Evolutionary conservation across 2,113 vertebrate species (phyloP).

Genomic region (Pseudonaja textilis): DNA sequence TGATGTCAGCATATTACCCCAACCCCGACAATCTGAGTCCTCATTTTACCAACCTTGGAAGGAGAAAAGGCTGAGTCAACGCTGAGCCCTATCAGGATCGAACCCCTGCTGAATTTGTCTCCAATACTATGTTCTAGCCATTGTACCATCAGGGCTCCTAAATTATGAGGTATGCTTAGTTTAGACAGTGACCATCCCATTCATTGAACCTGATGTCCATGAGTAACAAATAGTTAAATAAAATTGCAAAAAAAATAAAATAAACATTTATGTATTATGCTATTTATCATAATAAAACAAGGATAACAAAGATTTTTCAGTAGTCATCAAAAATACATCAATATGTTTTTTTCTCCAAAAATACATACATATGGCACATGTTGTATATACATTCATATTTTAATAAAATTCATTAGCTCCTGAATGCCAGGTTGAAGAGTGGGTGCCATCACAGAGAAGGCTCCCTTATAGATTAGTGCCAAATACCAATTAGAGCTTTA

Average conservation of each 20-base stretch:
- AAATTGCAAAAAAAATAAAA: neutral
- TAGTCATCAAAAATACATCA: neutral
- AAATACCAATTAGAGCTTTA: neutral
- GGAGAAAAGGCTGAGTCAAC: neutral
- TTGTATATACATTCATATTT: neutral
- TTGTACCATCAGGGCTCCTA: neutral
- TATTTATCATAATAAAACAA: neutral
- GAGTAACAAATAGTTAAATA: neutral
- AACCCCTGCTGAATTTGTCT: neutral
- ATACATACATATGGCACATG: neutral
- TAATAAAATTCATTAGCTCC: neutral
- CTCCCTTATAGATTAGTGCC: neutral
- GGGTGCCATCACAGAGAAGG: neutral
- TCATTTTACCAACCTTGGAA: neutral
- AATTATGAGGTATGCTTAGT: neutral
- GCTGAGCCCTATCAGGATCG: neutral
- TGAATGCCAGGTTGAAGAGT: neutral
- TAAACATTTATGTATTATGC: neutral
- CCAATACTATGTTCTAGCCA: neutral
- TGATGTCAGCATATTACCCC: neutral
- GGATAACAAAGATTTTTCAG: neutral
- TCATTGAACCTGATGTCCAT: neutral
- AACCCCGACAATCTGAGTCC: neutral
- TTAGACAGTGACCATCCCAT: neutral
- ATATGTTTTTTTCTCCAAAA: neutral